Evolutionary conservation across 1,140 invertebrate genomes (phyloP).

Genomic region (Grapholita molesta): DNA sequence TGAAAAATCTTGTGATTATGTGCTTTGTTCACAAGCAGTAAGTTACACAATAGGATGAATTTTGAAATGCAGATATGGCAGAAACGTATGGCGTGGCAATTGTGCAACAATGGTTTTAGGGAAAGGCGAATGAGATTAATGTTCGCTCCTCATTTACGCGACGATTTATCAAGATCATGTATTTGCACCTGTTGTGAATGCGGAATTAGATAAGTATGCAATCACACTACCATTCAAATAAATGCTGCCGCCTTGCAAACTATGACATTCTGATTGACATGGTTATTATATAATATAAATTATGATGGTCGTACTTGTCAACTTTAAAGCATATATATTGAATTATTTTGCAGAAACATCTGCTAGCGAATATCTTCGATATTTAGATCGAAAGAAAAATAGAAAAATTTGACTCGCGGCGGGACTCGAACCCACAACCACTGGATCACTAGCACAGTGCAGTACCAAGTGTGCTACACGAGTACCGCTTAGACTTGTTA

Average conservation of each 20-base stretch:
- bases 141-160: conserved; percentile 27
- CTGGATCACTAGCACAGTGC: too few relatives aligned
- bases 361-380: too few relatives aligned
- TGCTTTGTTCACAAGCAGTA: not conserved
- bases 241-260: not conserved
- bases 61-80: not conserved
- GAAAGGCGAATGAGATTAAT: conserved; percentile 31
- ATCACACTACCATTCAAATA: not conserved
- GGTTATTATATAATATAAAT: not conserved
- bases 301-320: not conserved
- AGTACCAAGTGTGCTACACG: too few relatives aligned
- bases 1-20: not conserved
- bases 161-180: conserved; percentile 23
- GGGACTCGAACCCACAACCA: too few relatives aligned
- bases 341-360: too few relatives aligned
- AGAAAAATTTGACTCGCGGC: too few relatives aligned
- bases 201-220: not conserved
- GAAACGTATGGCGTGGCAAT: conserved; percentile 8
- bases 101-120: conserved; percentile 29
- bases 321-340: too few relatives aligned
- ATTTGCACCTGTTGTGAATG: conserved; percentile 1
- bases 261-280: not conserved
- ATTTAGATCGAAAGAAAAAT: too few relatives aligned
- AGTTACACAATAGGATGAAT: not conserved
- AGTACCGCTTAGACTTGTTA: too few relatives aligned